Base-by-base conservation (phyloP, 1,140 invertebrate species). In the Lasioglossum albipes region DNA sequence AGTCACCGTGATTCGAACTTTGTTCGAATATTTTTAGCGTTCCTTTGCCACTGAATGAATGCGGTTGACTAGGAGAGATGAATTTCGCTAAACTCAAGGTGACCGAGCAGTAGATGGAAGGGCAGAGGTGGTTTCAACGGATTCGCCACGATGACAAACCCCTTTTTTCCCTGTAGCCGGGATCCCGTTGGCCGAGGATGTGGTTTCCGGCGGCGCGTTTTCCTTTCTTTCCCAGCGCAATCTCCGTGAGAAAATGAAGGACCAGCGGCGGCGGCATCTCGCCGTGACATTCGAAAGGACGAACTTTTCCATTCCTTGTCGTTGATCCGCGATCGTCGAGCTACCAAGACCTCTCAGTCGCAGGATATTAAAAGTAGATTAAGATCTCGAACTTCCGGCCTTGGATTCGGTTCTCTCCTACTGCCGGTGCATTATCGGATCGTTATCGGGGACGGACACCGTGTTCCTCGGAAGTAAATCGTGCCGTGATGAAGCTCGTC, bases 341-440 rank as follows among this genome's bases (percentile, higher is more conserved):
- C 73, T 45, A 22, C 64, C 41, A 31, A 22, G 71, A 84, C 71
- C 85, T 86, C 84, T 84, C 84, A 84, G 84, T 61, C 78, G 79
- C 85, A 87, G 85, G 85, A 87, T 87, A 87, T 87, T 87, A 87
- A 87, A 87, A 86, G 72, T 79, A 87, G 85, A 87, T 87, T 87
- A 87, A 86, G 85, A 87, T 87, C 84, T 75, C 42, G 5, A 75
- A 78, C 80, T 82, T 86, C 83, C 75, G 72, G 65, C 49, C 71
- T 52, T 57, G 57, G 61, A 66, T 83, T 83, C 75, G 75, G 73
- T 77, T 66, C 78, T 45, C 64, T 20, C 72, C 84, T 59, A 62
- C 52, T 54, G 69, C 20, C 16, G 42, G 18, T 22, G 78, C 52
- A 75, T 77, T 82, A 68, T 7, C 54, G 66, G 65, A 69, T 79